Conservation (phyloP, 2,797 vertebrate genomes). For the Brachymystax lenok region DNA sequence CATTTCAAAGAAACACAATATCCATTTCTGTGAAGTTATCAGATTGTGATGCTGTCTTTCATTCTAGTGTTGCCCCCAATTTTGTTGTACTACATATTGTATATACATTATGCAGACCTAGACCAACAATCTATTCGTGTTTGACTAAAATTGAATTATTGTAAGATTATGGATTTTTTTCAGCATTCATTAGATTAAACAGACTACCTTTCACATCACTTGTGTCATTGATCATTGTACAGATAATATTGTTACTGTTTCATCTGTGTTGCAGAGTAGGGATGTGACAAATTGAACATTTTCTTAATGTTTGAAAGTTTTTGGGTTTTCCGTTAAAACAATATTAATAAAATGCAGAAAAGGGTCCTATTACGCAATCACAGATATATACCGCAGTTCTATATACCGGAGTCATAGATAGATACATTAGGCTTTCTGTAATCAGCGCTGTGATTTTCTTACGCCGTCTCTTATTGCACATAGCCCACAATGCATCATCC, state of each 20-base stretch:
- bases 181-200: background rate
- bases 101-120: background rate
- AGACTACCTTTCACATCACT: too few relatives aligned
- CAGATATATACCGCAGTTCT: too few relatives aligned
- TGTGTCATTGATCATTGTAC: background rate
- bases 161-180: background rate
- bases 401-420: too few relatives aligned
- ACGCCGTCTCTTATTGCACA: too few relatives aligned
- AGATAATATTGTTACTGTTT: background rate
- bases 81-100: background rate
- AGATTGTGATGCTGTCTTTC: slow-evolving; percentile 9
- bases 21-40: slow-evolving; percentile 3
- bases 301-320: too few relatives aligned
- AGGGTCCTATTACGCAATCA: background rate
- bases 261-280: background rate
- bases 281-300: too few relatives aligned
- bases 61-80: background rate
- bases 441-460: too few relatives aligned
- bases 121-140: background rate
- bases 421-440: too few relatives aligned
- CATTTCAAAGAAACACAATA: slow-evolving; percentile 17
- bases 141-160: background rate
- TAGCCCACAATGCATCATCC: too few relatives aligned
- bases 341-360: background rate
- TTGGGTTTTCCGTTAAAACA: too few relatives aligned